phyloP scores from a whole-genome alignment of 1,140 invertebrate genomes.

The Helicorthomorpha holstii region DNA sequence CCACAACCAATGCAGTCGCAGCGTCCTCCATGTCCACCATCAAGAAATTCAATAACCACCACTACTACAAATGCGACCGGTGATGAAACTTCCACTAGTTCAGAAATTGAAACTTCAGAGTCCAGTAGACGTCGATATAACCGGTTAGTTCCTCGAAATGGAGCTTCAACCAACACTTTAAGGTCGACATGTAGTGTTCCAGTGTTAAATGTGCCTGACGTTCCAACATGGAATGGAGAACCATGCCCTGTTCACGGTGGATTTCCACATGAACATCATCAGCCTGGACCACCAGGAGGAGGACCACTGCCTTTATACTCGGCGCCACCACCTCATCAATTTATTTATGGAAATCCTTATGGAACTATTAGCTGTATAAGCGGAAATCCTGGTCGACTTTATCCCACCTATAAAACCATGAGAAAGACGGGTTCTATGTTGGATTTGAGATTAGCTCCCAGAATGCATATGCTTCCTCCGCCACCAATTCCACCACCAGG shows the following conservation, averaged over 20 bases:
- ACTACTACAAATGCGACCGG: too few relatives aligned
- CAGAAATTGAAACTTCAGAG: background rate
- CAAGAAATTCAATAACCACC: background rate
- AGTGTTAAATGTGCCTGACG: background rate
- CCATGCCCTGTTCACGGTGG: constrained; percentile 5
- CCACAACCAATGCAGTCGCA: background rate
- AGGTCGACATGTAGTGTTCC: constrained; percentile 6
- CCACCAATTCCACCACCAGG: background rate
- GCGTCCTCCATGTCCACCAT: background rate
- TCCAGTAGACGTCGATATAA: background rate
- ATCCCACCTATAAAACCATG: background rate
- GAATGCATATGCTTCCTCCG: background rate
- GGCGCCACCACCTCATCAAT: background rate
- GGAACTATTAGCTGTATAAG: too few relatives aligned
- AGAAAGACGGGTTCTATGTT: constrained; percentile 4
- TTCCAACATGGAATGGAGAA: background rate
- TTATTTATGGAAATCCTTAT: too few relatives aligned
- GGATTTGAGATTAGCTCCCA: constrained; percentile 2
- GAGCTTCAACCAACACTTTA: background rate
- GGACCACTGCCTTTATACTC: too few relatives aligned
- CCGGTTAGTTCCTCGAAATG: background rate
- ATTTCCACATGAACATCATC: background rate
- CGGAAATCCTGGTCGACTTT: background rate
- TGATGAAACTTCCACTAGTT: background rate
- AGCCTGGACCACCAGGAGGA: background rate